Conservation (phyloP, 2,113 vertebrate genomes). For the Mesoclemmys tuberculata region DNA sequence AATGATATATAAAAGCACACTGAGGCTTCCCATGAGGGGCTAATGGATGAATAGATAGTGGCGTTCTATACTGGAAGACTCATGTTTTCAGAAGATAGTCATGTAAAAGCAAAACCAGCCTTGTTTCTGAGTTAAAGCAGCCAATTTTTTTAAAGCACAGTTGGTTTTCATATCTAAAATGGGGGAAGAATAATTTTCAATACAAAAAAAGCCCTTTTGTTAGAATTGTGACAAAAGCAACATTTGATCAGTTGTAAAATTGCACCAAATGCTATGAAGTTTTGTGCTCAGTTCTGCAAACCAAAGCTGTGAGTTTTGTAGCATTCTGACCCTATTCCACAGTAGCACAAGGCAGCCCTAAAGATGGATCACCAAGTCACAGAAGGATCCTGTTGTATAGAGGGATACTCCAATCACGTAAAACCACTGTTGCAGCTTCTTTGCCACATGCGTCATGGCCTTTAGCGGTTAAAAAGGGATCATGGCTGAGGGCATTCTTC, state of each 20-base stretch:
- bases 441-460: not conserved
- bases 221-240: not conserved
- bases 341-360: not conserved
- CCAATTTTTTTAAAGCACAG: not conserved
- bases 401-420: accelerated
- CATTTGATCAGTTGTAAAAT: not conserved
- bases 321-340: not conserved
- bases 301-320: not conserved
- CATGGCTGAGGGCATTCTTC: not conserved
- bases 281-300: not conserved
- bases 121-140: not conserved
- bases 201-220: not conserved
- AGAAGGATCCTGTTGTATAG: not conserved
- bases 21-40: not conserved
- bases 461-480: not conserved
- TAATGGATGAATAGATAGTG: not conserved
- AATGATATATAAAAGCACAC: not conserved
- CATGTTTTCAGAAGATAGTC: not conserved
- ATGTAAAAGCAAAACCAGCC: not conserved
- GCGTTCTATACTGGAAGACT: not conserved
- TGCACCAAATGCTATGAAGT: not conserved
- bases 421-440: not conserved
- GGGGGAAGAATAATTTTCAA: not conserved
- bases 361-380: not conserved
- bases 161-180: not conserved